Conservation (phyloP, 2,888 invertebrate species). For the Tinea semifulvella region DNA sequence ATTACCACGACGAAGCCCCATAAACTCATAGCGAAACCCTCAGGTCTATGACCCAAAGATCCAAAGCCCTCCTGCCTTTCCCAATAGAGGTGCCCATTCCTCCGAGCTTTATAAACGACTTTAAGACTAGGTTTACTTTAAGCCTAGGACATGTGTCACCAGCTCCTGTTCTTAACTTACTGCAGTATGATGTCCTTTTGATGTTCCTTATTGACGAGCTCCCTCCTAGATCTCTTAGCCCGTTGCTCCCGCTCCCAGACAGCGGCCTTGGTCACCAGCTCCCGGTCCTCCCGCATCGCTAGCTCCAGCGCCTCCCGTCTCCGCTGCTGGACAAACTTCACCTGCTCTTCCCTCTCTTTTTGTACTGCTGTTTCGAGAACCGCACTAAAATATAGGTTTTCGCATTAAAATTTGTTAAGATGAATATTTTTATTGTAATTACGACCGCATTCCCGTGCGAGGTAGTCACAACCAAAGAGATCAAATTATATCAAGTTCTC, state of each 20-base stretch:
- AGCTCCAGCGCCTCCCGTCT: slow-evolving; percentile 33
- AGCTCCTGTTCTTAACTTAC: slow-evolving; percentile 38
- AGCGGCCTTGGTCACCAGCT: slow-evolving; percentile 35
- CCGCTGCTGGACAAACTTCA: slow-evolving; percentile 40
- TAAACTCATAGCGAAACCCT: too few relatives aligned
- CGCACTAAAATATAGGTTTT: slow-evolving; percentile 45
- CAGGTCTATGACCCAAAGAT: too few relatives aligned
- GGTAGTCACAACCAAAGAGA: too few relatives aligned
- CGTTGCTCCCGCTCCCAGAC: slow-evolving; percentile 42
- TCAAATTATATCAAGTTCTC: too few relatives aligned
- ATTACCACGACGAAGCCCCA: too few relatives aligned
- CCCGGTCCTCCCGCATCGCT: slow-evolving; percentile 37
- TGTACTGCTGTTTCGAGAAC: slow-evolving; percentile 52
- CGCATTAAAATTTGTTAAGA: too few relatives aligned
- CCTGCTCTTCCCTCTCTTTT: slow-evolving; percentile 47
- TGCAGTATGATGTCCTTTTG: slow-evolving; percentile 47
- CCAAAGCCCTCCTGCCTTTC: too few relatives aligned
- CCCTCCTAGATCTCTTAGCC: slow-evolving; percentile 29
- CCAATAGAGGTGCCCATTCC: too few relatives aligned
- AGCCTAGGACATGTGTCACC: background rate
- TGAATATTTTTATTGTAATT: too few relatives aligned
- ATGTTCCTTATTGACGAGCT: slow-evolving; percentile 40
- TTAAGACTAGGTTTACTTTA: too few relatives aligned
- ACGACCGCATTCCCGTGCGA: too few relatives aligned
- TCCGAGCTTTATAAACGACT: too few relatives aligned